phyloP scores from a whole-genome alignment of 2,888 invertebrate genomes.

The Dugesia japonica region DNA sequence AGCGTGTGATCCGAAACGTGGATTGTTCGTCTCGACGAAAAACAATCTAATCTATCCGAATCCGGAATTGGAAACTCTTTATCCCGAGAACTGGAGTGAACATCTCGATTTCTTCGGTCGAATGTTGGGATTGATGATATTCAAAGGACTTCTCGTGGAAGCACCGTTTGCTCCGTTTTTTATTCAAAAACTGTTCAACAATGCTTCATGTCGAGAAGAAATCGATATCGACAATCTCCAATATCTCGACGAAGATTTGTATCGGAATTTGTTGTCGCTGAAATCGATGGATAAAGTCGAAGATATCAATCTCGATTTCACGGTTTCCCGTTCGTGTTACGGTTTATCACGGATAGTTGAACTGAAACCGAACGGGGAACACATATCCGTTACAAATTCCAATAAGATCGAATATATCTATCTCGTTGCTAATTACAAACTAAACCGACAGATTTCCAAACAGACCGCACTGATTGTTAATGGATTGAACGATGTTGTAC shows the following conservation, averaged over 20 bases:
- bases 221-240: conserved; percentile 79
- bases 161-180: conserved; percentile 88
- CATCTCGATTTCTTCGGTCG: conserved; percentile 88
- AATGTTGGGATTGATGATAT: conserved; percentile 76
- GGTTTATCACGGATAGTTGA: conserved; percentile 58
- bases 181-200: conserved; percentile 62
- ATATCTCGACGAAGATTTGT: conserved; percentile 75
- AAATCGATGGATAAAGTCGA: conserved; percentile 72
- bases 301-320: conserved; percentile 74
- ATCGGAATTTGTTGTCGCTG: conserved; percentile 69
- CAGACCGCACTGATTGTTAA: conserved; percentile 74
- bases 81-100: conserved; percentile 61
- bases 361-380: conserved; percentile 71
- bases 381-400: conserved; percentile 71
- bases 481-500: conserved; percentile 74
- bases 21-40: conserved; percentile 75
- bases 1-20: conserved; percentile 81
- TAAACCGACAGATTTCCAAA: conserved; percentile 62
- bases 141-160: conserved; percentile 81
- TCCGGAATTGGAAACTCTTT: conserved; percentile 66
- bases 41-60: conserved; percentile 84
- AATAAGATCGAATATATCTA: conserved; percentile 93
- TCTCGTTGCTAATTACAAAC: conserved; percentile 79
- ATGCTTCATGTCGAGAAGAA: conserved; percentile 52
- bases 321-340: conserved; percentile 53